phyloP scores from a whole-genome alignment of 1,140 invertebrate species.

The Orius insidiosus region DNA sequence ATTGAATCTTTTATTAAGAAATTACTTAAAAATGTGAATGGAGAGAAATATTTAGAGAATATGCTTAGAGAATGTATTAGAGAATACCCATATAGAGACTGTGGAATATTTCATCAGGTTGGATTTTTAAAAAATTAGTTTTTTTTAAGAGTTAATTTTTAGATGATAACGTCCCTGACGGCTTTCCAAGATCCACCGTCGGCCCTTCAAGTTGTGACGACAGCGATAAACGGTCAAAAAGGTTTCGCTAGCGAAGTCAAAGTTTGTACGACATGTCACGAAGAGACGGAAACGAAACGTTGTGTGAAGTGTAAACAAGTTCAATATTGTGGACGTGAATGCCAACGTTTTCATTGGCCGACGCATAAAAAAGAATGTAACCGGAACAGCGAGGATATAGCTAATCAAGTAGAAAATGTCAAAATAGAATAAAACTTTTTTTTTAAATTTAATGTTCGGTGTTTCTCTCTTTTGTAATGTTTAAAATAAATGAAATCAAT shows the following conservation, averaged over 20 bases:
- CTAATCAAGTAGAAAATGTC: no score
- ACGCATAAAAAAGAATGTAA: constrained; percentile 78
- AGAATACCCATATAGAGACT: constrained; percentile 74
- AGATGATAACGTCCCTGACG: constrained; percentile 54
- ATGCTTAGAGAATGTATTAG: constrained; percentile 70
- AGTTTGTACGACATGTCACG: constrained; percentile 74
- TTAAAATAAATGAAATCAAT: no score
- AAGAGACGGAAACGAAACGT: constrained; percentile 75
- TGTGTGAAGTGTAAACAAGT: constrained; percentile 91
- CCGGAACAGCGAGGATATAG: constrained; percentile 1
- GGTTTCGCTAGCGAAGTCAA: constrained; percentile 42
- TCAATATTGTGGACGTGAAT: constrained; percentile 83
- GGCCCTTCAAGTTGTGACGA: constrained; percentile 56
- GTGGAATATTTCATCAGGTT: constrained; percentile 62
- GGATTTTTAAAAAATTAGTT: constrained; percentile 3
- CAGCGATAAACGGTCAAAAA: constrained; percentile 75
- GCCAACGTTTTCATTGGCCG: constrained; percentile 91
- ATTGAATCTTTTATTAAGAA: constrained; percentile 50
- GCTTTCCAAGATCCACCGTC: constrained; percentile 42
- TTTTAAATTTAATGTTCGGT: no score
- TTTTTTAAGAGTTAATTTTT: constrained; percentile 19
- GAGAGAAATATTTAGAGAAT: constrained; percentile 60
- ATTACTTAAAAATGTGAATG: constrained; percentile 23
- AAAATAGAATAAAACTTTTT: no score
- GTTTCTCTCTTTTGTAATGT: no score